These are phyloP conservation scores for Centruroides vittatus DNA, from an alignment of 1,140 invertebrate species.

Conservation along the genomic window DNA sequence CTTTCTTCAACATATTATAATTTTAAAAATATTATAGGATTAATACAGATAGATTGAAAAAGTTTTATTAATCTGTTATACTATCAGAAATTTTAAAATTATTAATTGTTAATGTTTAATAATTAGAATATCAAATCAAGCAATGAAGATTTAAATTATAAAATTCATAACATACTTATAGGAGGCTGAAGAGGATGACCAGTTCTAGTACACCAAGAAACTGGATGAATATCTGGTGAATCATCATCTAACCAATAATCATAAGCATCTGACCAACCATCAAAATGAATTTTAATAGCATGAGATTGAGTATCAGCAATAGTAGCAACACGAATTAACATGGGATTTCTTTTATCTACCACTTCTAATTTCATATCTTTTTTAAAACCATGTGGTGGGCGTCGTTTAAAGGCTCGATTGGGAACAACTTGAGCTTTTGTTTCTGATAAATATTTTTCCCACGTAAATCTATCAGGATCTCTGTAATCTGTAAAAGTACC, in stretches of 20 bases:
- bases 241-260: conserved; percentile 84
- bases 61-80: no score
- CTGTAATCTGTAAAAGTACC: conserved; percentile 41
- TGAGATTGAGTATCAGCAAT: conserved; percentile 48
- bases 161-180: neutral
- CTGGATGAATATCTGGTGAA: conserved; percentile 74
- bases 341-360: conserved; percentile 68
- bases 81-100: neutral
- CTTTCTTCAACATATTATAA: no score
- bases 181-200: conserved; percentile 72
- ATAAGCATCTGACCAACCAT: conserved; percentile 75
- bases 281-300: conserved; percentile 63
- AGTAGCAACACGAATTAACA: conserved; percentile 70
- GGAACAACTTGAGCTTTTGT: conserved; percentile 61
- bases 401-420: conserved; percentile 62
- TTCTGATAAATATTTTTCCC: conserved; percentile 68
- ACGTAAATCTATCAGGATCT: conserved; percentile 56
- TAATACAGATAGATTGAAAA: no score
- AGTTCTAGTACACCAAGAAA: conserved; percentile 78
- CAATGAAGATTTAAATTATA: no score
- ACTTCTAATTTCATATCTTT: conserved; percentile 78
- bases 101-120: neutral
- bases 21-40: no score
- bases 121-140: neutral
- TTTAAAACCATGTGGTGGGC: conserved; percentile 63